A percentile compares a stretch with the other conserved stretches of the same genome.
Evolutionary conservation across 2,113 vertebrate species (phyloP).

Genomic region (Strigops habroptila): DNA sequence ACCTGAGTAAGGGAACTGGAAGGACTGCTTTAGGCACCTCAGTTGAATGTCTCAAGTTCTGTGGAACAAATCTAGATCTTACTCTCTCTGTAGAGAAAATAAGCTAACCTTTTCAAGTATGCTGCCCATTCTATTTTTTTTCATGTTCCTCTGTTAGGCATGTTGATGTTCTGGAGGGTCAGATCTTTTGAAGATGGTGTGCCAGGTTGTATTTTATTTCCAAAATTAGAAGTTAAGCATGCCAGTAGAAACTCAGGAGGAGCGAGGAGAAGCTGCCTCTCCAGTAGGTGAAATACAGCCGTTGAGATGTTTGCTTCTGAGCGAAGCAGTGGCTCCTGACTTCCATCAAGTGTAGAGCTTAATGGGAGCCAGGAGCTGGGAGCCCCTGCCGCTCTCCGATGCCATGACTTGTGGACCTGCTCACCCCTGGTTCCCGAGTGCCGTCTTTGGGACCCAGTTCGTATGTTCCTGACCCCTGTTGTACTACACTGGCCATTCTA

Average conservation of each 20-base stretch:
- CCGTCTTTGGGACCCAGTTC: not conserved
- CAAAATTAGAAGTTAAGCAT: constrained; percentile 48
- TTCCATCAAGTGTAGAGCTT: not conserved
- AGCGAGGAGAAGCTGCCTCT: constrained; percentile 33
- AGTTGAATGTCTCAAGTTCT: not conserved
- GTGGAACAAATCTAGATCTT: not conserved
- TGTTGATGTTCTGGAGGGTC: not conserved
- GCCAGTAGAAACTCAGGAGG: constrained; percentile 20
- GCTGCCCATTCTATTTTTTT: not conserved
- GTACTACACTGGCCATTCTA: constrained; percentile 37
- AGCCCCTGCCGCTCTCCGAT: not conserved
- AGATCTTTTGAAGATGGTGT: constrained; percentile 8
- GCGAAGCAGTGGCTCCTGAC: not conserved
- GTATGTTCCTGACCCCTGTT: constrained; percentile 22
- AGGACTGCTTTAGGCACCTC: not conserved
- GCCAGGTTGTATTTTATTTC: constrained; percentile 58
- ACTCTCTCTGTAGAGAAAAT: not conserved
- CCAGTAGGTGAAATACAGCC: constrained; percentile 2
- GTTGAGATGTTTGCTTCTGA: constrained; percentile 27
- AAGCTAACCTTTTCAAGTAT: not conserved
- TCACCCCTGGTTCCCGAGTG: constrained; percentile 12
- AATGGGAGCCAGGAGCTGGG: constrained; percentile 22
- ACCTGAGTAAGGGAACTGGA: not conserved
- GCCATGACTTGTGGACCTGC: constrained; percentile 38
- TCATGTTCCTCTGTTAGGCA: not conserved